Conservation (phyloP, 2,888 invertebrate species). For the Heteromurus nitidus region DNA sequence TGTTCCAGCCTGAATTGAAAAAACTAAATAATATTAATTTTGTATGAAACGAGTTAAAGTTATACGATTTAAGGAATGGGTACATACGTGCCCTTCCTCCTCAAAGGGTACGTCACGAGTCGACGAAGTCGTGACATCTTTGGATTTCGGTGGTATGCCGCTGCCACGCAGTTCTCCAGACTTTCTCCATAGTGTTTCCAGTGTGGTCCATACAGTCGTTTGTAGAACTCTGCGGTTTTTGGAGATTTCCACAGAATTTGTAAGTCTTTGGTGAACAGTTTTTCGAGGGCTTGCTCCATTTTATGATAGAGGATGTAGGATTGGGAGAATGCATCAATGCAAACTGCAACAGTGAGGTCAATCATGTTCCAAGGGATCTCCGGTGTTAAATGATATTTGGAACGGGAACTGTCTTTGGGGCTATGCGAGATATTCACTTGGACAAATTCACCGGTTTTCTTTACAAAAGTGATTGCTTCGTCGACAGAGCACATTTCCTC, state of each 20-base stretch:
- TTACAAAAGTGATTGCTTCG: slow-evolving; percentile 14
- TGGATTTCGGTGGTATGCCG: slow-evolving; percentile 48
- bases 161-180: slow-evolving; percentile 64
- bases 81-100: not conserved
- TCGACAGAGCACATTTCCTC: slow-evolving; percentile 8
- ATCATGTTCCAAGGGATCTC: slow-evolving; percentile 68
- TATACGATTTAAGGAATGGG: not conserved
- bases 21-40: not conserved
- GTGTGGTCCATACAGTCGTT: slow-evolving; percentile 55
- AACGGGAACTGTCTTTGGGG: not conserved
- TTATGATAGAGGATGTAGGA: slow-evolving; percentile 66
- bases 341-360: slow-evolving; percentile 56
- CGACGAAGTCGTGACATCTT: slow-evolving; percentile 56
- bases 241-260: slow-evolving; percentile 60
- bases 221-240: slow-evolving; percentile 46
- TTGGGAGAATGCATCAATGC: slow-evolving; percentile 52
- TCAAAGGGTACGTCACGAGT: slow-evolving; percentile 29
- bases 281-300: slow-evolving; percentile 67
- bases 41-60: not conserved
- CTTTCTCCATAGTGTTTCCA: slow-evolving; percentile 60
- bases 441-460: not conserved
- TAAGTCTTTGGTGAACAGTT: slow-evolving; percentile 61
- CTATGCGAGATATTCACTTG: not conserved
- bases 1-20: not conserved
- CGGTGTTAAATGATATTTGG: slow-evolving; percentile 41